Evolutionary conservation across 2,888 invertebrate species (phyloP), one percentile per base, ranked within the genome.

Genomic region (Trissolcus brochymenae): DNA sequence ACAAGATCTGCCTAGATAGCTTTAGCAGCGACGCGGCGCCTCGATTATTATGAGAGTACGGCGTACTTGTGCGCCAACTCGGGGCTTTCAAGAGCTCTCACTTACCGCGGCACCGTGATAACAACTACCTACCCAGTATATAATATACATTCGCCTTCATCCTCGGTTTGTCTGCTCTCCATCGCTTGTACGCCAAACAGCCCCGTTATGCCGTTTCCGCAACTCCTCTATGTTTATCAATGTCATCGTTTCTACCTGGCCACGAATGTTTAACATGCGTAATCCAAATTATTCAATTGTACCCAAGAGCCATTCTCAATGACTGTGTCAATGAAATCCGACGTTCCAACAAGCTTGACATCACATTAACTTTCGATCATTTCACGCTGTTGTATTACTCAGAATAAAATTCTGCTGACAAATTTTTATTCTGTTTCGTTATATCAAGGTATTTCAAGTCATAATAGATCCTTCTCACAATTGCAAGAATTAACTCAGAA

Each of bases 31-130:
- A 55, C 57, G 64, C 67, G 65, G 50, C 67, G 78, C 65, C 78
- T 81, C 79, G 82, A 82, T 84, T 80, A 83, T 84, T 81, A 81
- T 72, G 81, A 82, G 80, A 79, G 80, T 72, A 78, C 67, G 79
- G 75, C 60, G 77, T 76, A 78, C 78, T 81, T 78, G 79, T 68
- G 66, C 51, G 78, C 78, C 78, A 81, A 80, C 80, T 81, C 75
- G 80, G 79, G 78, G 78, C 80, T 81, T 81, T 83, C 80, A 82
- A 85, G 84, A 76, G 81, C 81, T 82, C 83, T 84, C 83, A 83
- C 82, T 86, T 84, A 84, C 83, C 83, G 79, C 79, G 81, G 81
- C 80, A 83, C 83, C 85, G 84, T 83, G 84, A 86, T 85, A 85
- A 86, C 83, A 82, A 85, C 82, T 82, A 82, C 79, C 81, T 80